Base-by-base conservation (phyloP, 2,888 invertebrate genomes). In the Dicroscelio sp. region DNA sequence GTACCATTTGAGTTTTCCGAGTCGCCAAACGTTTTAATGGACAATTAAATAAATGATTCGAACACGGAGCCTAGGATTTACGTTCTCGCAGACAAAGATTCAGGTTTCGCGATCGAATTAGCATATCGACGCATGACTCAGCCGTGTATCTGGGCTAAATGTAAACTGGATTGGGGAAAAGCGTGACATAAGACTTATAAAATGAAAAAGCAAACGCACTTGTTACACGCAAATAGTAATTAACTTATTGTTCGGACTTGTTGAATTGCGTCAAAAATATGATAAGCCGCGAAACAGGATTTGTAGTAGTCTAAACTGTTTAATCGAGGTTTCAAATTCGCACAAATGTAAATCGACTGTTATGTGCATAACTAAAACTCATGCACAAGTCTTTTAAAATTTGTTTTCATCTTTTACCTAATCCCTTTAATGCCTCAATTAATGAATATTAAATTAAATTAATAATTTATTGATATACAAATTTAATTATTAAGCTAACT, bases 51-150 rank as follows among this genome's bases (percentile, higher is more conserved):
- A n/a, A n/a, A n/a, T n/a, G n/a, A n/a, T n/a, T n/a, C n/a, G 25
- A 60, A 48, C 48, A 17, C n/a, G 60, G 1, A 63, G 63, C 63
- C 65, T 73, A 69, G 63, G 65, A 87, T 75, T 82, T 63, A 82
- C 67, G 58, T 76, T 43, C 31, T 33, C 38, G 25, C 31, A 71
- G 17, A 67, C 65, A 76, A 84, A 83, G 69, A 71, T 78, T 71
- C 83, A 79, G 71, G 71, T 71, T 83, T 78, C 23, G 43, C 73
- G 71, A 84, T 75, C 27, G 38, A 89, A 89, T 89, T 89, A 84
- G 89, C 89, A 85, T 89, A 85, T 89, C 35, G 31, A 75, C 63
- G 73, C 55, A 52, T 89, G 80, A 85, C 75, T 85, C 75, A 84
- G 73, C 79, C 33, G 35, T 30, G 30, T 65, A 79, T 84, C 79